phyloP scores from a whole-genome alignment of 2,797 vertebrate species.

The Xerus rutilus region DNA sequence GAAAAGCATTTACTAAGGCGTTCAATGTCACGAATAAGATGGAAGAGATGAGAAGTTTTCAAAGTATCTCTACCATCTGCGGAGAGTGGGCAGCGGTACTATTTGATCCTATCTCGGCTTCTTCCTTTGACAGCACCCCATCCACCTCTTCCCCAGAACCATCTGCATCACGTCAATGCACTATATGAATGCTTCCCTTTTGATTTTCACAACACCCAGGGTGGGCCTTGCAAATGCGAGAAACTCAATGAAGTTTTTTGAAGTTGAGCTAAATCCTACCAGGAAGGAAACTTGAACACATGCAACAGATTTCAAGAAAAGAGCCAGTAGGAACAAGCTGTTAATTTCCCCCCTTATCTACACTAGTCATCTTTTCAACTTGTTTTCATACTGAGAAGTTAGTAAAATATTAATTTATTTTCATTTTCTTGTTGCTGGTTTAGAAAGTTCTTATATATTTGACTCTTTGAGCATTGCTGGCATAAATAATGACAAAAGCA shows the following conservation, averaged over 20 bases:
- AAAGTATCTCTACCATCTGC: background rate
- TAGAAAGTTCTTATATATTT: background rate
- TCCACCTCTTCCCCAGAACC: background rate
- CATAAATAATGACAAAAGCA: background rate
- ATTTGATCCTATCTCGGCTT: background rate
- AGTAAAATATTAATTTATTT: background rate
- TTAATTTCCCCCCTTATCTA: background rate
- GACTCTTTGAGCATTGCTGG: background rate
- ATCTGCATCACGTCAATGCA: background rate
- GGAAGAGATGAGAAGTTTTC: background rate
- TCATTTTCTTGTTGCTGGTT: conserved; percentile 20
- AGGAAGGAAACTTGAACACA: conserved; percentile 2
- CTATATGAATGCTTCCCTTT: background rate
- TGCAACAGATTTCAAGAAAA: background rate
- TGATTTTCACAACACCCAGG: background rate
- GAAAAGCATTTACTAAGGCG: background rate
- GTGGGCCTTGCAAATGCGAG: background rate
- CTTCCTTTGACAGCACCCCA: background rate
- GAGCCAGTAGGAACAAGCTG: background rate
- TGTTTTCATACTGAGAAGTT: background rate
- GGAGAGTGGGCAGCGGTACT: background rate
- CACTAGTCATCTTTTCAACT: background rate
- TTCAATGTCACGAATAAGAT: background rate
- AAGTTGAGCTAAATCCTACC: conserved; percentile 14
- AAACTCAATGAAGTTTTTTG: background rate